A percentile compares a stretch with the other conserved stretches of the same genome.
Conservation (phyloP, 2,797 vertebrate species). For the Artibeus lituratus region DNA sequence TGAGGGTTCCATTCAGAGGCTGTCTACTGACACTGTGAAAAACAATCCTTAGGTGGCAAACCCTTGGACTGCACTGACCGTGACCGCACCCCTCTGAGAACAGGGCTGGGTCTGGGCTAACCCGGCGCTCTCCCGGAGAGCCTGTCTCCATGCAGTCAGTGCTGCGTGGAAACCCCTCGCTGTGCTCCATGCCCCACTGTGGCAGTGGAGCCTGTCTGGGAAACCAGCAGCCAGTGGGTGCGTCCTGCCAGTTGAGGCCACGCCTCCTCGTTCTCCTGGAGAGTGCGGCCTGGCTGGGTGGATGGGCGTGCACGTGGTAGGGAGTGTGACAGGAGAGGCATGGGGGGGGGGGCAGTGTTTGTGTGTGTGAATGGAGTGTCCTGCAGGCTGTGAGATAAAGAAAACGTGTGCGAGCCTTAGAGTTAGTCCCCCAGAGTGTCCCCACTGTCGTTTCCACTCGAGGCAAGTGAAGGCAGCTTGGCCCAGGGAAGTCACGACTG, state of each 20-base stretch:
- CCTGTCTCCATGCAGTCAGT: rapidly evolving
- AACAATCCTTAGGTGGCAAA: not conserved
- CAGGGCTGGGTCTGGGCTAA: not conserved
- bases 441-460: rapidly evolving
- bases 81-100: not conserved
- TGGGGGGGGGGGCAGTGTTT: rapidly evolving
- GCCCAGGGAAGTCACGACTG: not conserved
- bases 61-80: rapidly evolving
- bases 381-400: not conserved
- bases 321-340: too few species aligned
- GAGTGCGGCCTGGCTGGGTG: not conserved
- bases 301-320: rapidly evolving
- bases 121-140: rapidly evolving
- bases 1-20: not conserved
- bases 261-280: not conserved
- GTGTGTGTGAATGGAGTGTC: rapidly evolving
- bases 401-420: not conserved
- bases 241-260: too few species aligned
- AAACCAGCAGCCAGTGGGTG: not conserved
- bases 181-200: rapidly evolving
- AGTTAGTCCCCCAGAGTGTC: not conserved
- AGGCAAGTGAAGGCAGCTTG: not conserved
- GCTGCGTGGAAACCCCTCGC: not conserved
- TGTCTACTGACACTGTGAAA: not conserved
- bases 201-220: not conserved